A percentile compares a stretch with the other conserved stretches of the same genome.
Evolutionary conservation across 2,888 invertebrate species (phyloP).

Genomic region (Heliconius cydno): DNA sequence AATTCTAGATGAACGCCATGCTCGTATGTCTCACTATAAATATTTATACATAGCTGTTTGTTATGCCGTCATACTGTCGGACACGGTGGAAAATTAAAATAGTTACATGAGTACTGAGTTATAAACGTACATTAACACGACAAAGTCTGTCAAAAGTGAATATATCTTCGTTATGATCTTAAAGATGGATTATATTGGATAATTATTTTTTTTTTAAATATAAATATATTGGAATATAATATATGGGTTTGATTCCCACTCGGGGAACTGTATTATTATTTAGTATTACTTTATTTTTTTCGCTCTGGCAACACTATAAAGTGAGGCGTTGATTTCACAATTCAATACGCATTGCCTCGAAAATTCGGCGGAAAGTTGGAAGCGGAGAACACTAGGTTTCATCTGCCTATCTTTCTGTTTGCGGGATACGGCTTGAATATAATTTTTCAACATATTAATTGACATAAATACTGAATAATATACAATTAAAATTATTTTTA

Average conservation of each 20-base stretch:
- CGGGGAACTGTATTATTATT: neutral
- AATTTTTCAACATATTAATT: neutral
- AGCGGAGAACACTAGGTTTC: too few relatives aligned
- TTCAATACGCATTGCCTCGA: too few relatives aligned
- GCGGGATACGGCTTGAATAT: neutral
- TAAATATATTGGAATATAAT: neutral
- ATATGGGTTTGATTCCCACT: too few relatives aligned
- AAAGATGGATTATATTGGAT: neutral
- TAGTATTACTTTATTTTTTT: neutral
- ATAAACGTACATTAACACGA: neutral
- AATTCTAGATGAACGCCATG: constrained; percentile 30
- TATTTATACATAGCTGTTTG: constrained; percentile 39
- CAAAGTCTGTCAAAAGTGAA: neutral
- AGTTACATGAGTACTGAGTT: constrained; percentile 22
- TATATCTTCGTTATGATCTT: neutral
- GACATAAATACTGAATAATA: neutral
- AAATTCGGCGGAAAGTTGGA: too few relatives aligned
- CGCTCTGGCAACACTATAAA: too few relatives aligned
- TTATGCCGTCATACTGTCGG: constrained; percentile 35
- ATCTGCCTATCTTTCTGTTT: too few relatives aligned
- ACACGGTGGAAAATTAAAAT: constrained; percentile 31
- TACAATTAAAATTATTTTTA: too few relatives aligned
- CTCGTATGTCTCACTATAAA: constrained; percentile 34
- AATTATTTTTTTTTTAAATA: neutral
- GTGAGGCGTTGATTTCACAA: too few relatives aligned